These are phyloP conservation scores for Varanus salvator DNA, from an alignment of 2,113 vertebrate species.

Conservation along the genomic window DNA sequence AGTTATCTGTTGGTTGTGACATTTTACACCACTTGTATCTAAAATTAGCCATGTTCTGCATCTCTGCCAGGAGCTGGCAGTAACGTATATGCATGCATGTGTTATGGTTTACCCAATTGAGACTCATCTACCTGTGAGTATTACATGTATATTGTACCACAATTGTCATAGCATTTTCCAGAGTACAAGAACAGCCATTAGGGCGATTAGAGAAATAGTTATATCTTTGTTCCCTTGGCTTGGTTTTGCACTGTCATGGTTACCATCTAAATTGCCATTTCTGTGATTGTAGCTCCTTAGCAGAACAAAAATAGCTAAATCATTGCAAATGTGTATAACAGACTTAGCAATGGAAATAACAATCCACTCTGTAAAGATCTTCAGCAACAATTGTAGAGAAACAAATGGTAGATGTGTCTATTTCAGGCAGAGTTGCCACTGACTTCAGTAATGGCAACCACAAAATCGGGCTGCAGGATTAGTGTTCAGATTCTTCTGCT, in stretches of 20 bases:
- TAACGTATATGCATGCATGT: constrained; percentile 1
- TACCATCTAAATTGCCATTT: constrained; percentile 33
- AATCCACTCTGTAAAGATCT: neutral
- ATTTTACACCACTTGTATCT: constrained; percentile 71
- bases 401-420: constrained; percentile 18
- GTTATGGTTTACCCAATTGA: constrained; percentile 48
- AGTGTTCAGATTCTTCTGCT: constrained; percentile 50
- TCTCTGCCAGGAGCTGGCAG: constrained; percentile 61
- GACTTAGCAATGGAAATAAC: constrained; percentile 8
- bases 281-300: constrained; percentile 45
- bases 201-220: neutral
- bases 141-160: neutral
- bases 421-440: constrained; percentile 37
- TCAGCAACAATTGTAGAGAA: neutral
- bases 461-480: constrained; percentile 34
- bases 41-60: constrained; percentile 76
- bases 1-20: constrained; percentile 67
- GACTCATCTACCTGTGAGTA: neutral
- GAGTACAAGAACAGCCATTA: constrained; percentile 3
- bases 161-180: neutral
- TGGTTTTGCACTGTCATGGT: constrained; percentile 44
- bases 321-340: constrained; percentile 3
- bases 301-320: constrained; percentile 1
- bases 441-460: constrained; percentile 28
- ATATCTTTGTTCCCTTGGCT: constrained; percentile 12